Base-by-base conservation (phyloP, 2,113 vertebrate genomes). In the Lampris incognitus region DNA sequence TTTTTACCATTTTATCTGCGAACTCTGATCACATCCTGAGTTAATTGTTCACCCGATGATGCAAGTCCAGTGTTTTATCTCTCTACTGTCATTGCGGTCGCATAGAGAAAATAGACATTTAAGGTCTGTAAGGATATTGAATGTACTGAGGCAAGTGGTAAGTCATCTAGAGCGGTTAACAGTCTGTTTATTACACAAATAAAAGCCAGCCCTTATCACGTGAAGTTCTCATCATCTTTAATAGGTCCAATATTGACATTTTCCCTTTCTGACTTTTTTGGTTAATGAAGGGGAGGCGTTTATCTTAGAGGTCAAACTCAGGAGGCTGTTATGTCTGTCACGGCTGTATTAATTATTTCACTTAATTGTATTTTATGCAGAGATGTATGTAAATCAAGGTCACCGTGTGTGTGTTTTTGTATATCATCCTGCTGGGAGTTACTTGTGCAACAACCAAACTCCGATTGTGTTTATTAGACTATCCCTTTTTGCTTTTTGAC, bases 161-260 rank as follows among this genome's bases (percentile, higher is more conserved):
- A 58, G 72, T 84, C 76, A 79, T 54, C 56, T 74, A 66, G 62
- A 51, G 63, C 38, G 49, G 60, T 59, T 61, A 36, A 67, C 64
- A 77, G 82, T 72, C 68, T 81, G 75, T 87, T 88, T 78, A 91
- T 92, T 92, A 84, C 85, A 82, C 88, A 84, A 91, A 84, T 88
- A 85, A 88, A 91, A 89, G 86, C 85, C 85, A 74, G 85, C 79
- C 83, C 85, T 88, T 91, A 91, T 92, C 79, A 66, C 73, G 69
- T 52, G 82, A 83, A 85, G 82, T 87, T 84, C 50, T 85, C 67
- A 70, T 92, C 87, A 85, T 91, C 83, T 92, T 73, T 89, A 84
- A 83, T 78, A 85, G 82, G 81, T 86, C 89, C 87, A 93, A 94
- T 94, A 94, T 95, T 93, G 92, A 86, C 91, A 72, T 82, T 82